phyloP scores from a whole-genome alignment of 2,797 vertebrate species.

The Diplodus puntazzo region DNA sequence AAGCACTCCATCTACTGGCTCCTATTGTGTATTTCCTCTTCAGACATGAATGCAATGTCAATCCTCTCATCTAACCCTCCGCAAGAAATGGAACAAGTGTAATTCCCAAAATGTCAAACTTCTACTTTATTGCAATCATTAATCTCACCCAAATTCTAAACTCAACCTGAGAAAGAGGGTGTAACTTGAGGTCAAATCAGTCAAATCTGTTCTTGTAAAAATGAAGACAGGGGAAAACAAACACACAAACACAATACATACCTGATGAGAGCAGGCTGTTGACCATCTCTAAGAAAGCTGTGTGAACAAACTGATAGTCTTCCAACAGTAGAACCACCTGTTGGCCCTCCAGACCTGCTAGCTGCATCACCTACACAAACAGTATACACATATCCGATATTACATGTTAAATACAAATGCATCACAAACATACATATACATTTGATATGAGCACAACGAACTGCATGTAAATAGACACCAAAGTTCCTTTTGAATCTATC shows the following conservation, averaged over 20 bases:
- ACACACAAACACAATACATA: constrained; percentile 49
- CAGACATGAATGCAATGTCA: not conserved
- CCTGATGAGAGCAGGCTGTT: constrained; percentile 98
- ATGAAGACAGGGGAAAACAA: constrained; percentile 12
- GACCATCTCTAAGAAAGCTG: constrained; percentile 95
- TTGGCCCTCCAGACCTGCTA: constrained; percentile 93
- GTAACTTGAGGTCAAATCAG: not conserved
- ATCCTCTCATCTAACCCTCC: not conserved
- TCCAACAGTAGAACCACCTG: constrained; percentile 94
- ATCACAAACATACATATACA: not conserved
- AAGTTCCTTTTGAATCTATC: not conserved
- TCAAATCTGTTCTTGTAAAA: constrained; percentile 3
- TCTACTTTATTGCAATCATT: not conserved
- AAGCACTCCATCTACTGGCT: not conserved
- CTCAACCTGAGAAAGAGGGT: not conserved
- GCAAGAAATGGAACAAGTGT: not conserved
- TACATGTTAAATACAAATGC: not conserved
- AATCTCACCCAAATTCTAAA: not conserved
- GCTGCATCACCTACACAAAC: constrained; percentile 91
- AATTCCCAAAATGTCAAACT: not conserved
- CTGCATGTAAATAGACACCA: not conserved
- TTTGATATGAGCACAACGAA: not conserved
- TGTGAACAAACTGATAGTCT: constrained; percentile 95
- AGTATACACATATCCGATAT: not conserved
- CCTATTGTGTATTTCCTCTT: not conserved